phyloP scores from a whole-genome alignment of 2,113 vertebrate genomes.

The Tretioscincus oriximinensis region DNA sequence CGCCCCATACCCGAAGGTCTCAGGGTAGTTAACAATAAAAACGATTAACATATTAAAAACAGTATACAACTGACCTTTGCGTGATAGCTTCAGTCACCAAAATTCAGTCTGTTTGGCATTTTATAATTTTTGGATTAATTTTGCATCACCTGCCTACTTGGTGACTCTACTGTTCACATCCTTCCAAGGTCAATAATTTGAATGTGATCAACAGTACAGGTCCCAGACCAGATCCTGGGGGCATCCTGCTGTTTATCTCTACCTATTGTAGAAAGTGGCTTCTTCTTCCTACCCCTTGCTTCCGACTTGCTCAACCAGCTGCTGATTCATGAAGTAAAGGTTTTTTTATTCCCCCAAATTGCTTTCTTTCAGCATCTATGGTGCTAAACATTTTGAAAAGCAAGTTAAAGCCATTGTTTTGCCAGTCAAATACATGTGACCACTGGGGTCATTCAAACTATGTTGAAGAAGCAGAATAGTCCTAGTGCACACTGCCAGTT shows the following conservation, averaged over 20 bases:
- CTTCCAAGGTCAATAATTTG: conserved; percentile 27
- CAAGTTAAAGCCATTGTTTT: not conserved
- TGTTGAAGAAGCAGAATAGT: too few relatives aligned
- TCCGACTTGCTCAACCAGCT: conserved; percentile 13
- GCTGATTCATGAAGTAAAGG: conserved; percentile 29
- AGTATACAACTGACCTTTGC: not conserved
- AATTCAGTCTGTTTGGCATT: conserved; percentile 6
- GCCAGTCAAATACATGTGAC: not conserved
- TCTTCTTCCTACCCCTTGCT: conserved; percentile 1
- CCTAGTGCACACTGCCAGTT: not conserved
- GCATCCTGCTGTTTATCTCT: conserved; percentile 33
- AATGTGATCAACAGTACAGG: conserved; percentile 11
- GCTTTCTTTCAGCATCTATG: not conserved
- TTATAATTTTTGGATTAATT: conserved; percentile 1
- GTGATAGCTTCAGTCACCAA: not conserved
- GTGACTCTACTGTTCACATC: conserved; percentile 15
- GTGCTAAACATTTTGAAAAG: not conserved
- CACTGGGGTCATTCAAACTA: not conserved
- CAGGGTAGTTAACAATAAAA: too few relatives aligned
- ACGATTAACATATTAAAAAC: too few relatives aligned
- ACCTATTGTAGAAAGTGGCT: conserved; percentile 22
- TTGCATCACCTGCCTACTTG: conserved; percentile 22
- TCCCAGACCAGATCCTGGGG: conserved; percentile 15
- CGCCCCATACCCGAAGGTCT: too few relatives aligned
- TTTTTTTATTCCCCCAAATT: conserved; percentile 1